Base-by-base conservation (phyloP, 2,113 vertebrate genomes). In the Piprites chloris region DNA sequence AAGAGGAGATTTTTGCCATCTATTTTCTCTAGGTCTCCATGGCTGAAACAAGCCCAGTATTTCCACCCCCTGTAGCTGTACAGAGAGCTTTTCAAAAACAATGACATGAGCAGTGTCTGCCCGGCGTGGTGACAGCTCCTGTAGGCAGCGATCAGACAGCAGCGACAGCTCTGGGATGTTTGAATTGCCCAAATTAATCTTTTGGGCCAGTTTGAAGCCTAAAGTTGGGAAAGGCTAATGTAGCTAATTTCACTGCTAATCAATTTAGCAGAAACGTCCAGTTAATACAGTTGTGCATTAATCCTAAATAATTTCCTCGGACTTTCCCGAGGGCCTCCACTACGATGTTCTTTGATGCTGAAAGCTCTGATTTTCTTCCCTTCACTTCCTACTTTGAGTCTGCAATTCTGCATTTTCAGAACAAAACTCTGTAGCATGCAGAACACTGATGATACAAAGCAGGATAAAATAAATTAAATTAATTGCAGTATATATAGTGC, bases 171-270 rank as follows among this genome's bases (percentile, higher is more conserved):
- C 72, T 71, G 67, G 91, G 75, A 71, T 14, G 17, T n/a, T 52
- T 22, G 65, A 87, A 90, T 42, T 44, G 55, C 26, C 28, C 30
- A 96, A 84, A 96, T 90, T 56, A 73, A 90, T 94, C 50, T 84
- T 91, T 49, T 90, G 75, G 82, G 62, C 76, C 78, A 87, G 23
- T 42, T 86, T 84, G 33, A 82, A 90, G 84, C 47, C 22, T 81
- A 18, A 84, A 94, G 65, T 49, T 92, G 47, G 32, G 39, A 71
- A 88, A 94, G 17, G 72, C 30, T 86, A 74, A 78, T 35, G 33
- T 39, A 86, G 52, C 50, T 93, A 71, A 94, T 93, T 84, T 91
- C 59, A 90, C 30, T 84, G 39, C 59, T 88, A 90, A 91, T 90
- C 75, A 80, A 21, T 93, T 91, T 85, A 74, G 63, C 68, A 88